Evolutionary conservation across 2,113 vertebrate genomes (phyloP).

Genomic region (Tragelaphus scriptus): DNA sequence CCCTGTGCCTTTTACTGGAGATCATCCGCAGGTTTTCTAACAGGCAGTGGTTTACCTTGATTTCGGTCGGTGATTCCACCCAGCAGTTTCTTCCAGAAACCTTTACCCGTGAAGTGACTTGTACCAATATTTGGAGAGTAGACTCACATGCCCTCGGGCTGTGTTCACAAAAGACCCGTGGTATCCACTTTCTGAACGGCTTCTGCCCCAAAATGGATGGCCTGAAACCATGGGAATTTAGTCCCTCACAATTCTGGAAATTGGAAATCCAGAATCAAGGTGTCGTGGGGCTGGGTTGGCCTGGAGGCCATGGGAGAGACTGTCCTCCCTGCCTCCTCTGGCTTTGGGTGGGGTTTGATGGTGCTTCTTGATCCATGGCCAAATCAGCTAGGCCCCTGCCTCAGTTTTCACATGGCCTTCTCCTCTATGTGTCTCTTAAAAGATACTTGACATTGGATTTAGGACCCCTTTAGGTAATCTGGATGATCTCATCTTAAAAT

Average conservation of each 20-base stretch:
- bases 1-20: background rate
- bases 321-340: background rate
- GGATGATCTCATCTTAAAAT: background rate
- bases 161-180: background rate
- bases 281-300: rapidly evolving
- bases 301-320: background rate
- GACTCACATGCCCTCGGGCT: background rate
- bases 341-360: background rate
- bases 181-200: background rate
- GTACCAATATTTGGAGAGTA: background rate
- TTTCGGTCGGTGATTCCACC: background rate
- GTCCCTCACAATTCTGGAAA: background rate
- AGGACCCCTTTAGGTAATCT: background rate
- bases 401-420: background rate
- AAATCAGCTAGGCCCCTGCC: too few species aligned
- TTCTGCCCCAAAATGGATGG: background rate
- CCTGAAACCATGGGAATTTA: background rate
- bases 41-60: background rate
- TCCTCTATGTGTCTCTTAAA: background rate
- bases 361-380: background rate
- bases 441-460: background rate
- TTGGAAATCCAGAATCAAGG: background rate
- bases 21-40: background rate
- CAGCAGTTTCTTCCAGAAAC: background rate
- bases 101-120: rapidly evolving